Percentiles rank a stretch among this genome's conserved stretches.
Evolutionary conservation across 2,888 invertebrate species (phyloP).

Genomic region (Parochlus steinenii): DNA sequence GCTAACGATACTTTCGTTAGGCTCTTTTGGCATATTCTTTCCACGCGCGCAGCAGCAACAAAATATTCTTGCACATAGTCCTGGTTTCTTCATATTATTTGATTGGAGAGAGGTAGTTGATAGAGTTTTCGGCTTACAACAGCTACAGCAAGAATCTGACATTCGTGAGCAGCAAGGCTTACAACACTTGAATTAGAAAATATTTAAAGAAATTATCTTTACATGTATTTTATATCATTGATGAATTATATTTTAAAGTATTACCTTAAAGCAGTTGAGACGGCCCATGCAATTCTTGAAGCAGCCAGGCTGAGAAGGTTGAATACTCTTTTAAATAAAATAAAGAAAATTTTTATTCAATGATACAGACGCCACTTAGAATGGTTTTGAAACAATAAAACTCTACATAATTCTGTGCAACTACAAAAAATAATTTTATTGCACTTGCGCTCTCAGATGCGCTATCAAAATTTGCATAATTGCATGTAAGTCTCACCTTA

Average conservation of each 20-base stretch:
- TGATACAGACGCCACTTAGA: too few species aligned
- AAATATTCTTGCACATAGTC: conserved; percentile 14
- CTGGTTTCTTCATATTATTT: conserved; percentile 3
- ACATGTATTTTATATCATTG: too few species aligned
- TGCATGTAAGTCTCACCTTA: too few species aligned
- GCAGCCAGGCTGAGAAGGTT: too few species aligned
- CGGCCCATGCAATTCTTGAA: neutral
- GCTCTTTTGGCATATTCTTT: conserved; percentile 8
- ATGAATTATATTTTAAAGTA: too few species aligned
- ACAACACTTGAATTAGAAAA: conserved; percentile 6
- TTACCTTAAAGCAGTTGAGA: neutral
- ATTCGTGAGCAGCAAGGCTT: conserved; percentile 8
- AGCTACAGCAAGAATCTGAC: conserved; percentile 22
- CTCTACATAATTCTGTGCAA: too few species aligned
- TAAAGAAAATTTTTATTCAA: too few species aligned
- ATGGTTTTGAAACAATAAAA: too few species aligned
- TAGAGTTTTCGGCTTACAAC: conserved; percentile 31
- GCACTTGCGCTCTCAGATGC: conserved; percentile 5
- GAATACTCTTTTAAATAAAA: too few species aligned
- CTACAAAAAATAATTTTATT: neutral
- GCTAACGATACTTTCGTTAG: too few species aligned
- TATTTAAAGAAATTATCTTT: too few species aligned
- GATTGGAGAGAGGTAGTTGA: conserved; percentile 34
- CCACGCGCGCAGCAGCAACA: conserved; percentile 29
- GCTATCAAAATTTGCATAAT: too few species aligned